phyloP scores from a whole-genome alignment of 2,888 invertebrate species.

The Odontocolon sp. region DNA sequence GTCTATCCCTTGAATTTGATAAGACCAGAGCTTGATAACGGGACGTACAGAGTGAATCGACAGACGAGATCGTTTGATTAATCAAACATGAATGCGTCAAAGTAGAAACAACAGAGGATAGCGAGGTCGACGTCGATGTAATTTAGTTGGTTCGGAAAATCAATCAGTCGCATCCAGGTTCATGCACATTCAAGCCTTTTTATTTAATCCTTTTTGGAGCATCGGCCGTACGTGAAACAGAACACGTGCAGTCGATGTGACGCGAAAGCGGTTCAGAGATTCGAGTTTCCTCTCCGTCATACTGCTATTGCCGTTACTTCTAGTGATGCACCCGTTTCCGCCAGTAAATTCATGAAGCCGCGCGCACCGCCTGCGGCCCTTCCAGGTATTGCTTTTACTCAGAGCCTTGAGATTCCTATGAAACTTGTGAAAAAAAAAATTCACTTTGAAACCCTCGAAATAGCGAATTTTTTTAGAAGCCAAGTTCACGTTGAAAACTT shows the following conservation, averaged over 20 bases:
- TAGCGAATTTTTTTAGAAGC: no score
- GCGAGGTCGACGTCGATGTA: neutral
- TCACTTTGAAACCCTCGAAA: no score
- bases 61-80: slow-evolving; percentile 38
- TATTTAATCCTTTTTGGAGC: slow-evolving; percentile 37
- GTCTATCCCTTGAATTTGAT: no score
- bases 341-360: slow-evolving; percentile 58
- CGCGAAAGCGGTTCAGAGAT: slow-evolving; percentile 55
- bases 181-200: slow-evolving; percentile 19
- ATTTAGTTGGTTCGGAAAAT: slow-evolving; percentile 23
- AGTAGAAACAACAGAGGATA: neutral
- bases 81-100: slow-evolving; percentile 28
- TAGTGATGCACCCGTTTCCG: slow-evolving; percentile 44
- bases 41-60: no score
- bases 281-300: slow-evolving; percentile 46
- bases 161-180: slow-evolving; percentile 30
- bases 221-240: slow-evolving; percentile 6
- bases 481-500: no score
- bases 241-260: slow-evolving; percentile 56
- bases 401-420: no score
- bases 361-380: slow-evolving; percentile 24
- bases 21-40: no score
- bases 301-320: slow-evolving; percentile 1
- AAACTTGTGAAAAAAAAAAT: no score
- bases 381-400: neutral